Conservation (phyloP, 1,140 invertebrate species). For the Lycorma delicatula region DNA sequence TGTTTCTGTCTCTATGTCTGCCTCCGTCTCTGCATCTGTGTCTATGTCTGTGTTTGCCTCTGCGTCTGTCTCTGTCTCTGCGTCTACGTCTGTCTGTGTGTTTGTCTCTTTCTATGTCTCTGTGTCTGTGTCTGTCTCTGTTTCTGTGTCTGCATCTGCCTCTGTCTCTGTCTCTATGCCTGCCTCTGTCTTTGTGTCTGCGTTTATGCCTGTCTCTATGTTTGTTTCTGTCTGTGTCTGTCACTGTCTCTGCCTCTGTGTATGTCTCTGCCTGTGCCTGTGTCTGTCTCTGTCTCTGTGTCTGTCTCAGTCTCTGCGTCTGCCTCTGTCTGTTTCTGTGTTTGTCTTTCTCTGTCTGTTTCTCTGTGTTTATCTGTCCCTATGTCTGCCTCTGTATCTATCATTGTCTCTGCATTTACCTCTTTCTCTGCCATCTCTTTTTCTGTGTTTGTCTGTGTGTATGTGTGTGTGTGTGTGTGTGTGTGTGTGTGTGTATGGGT, state of each 20-base stretch:
- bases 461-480: too few relatives aligned
- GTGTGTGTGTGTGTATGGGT: too few relatives aligned
- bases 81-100: too few relatives aligned
- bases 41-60: neutral
- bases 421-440: too few relatives aligned
- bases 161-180: neutral
- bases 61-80: neutral
- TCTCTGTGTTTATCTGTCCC: too few relatives aligned
- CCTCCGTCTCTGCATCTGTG: neutral
- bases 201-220: neutral
- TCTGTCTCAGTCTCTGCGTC: neutral
- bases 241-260: neutral
- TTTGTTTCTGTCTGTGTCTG: neutral
- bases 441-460: too few relatives aligned
- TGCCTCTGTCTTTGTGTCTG: too few relatives aligned
- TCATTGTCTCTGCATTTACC: too few relatives aligned
- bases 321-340: neutral
- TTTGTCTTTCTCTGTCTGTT: neutral
- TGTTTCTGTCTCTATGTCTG: neutral
- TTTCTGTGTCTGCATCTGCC: neutral
- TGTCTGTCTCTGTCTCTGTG: too few relatives aligned
- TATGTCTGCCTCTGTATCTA: too few relatives aligned
- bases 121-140: neutral
- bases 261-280: too few relatives aligned
- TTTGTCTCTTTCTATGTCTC: neutral